A percentile compares a stretch with the other conserved stretches of the same genome.
Evolutionary conservation across 2,797 vertebrate species (phyloP).

Genomic region (Hypotaenidia okinawae): DNA sequence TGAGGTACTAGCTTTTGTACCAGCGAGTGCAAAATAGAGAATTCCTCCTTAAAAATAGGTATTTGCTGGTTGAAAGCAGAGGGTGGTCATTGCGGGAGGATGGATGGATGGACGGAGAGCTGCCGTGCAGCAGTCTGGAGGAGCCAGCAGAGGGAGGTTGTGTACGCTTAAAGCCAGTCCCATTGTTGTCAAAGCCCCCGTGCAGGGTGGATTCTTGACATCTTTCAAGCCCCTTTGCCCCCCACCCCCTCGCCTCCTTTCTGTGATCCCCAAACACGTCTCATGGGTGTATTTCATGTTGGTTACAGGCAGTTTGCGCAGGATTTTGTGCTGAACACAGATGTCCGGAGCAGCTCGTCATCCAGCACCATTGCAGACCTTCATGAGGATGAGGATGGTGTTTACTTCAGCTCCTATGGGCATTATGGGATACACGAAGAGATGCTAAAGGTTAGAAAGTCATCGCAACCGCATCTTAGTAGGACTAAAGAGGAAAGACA

Average conservation of each 20-base stretch:
- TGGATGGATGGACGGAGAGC: background rate
- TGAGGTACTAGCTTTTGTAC: background rate
- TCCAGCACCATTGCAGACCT: conserved; percentile 82
- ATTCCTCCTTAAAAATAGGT: background rate
- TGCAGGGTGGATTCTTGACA: background rate
- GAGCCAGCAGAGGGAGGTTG: conserved; percentile 77
- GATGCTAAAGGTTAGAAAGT: conserved; percentile 94
- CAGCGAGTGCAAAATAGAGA: accelerated
- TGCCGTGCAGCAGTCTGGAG: background rate
- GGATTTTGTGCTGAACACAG: conserved; percentile 89
- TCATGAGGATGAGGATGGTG: conserved; percentile 89
- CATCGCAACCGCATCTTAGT: background rate
- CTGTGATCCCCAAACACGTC: conserved; percentile 60
- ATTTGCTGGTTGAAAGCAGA: background rate
- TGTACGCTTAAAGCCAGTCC: background rate
- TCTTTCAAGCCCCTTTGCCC: background rate
- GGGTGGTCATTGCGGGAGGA: background rate
- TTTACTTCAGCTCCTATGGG: conserved; percentile 97
- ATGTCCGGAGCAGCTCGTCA: conserved; percentile 73
- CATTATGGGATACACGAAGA: conserved; percentile 96
- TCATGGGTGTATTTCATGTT: conserved; percentile 82
- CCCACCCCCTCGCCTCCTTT: background rate
- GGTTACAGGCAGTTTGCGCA: conserved; percentile 89
- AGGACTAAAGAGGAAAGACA: background rate
- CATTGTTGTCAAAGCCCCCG: background rate